These are phyloP conservation scores for Bothrops jararaca DNA, from an alignment of 2,113 vertebrate species.

Conservation along the genomic window DNA sequence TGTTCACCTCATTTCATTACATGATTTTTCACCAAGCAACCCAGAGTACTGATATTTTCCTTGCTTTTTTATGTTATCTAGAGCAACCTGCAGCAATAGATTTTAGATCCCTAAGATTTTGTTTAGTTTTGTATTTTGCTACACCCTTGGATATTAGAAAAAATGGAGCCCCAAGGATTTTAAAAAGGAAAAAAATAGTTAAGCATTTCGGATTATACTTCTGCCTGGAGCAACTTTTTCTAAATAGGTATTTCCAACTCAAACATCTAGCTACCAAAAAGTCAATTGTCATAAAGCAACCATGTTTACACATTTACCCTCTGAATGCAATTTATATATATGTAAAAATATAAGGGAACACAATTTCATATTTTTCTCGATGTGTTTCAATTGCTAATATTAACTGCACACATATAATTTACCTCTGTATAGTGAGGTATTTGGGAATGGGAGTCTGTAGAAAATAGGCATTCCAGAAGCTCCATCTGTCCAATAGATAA, in stretches of 20 bases:
- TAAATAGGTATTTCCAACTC: background rate
- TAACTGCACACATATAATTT: background rate
- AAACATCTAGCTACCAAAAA: background rate
- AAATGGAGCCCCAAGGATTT: background rate
- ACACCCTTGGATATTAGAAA: background rate
- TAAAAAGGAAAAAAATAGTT: background rate
- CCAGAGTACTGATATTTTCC: background rate
- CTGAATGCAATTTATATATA: background rate
- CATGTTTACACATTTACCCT: background rate
- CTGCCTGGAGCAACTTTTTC: background rate
- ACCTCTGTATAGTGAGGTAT: constrained; percentile 93
- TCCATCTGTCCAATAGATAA: constrained; percentile 86
- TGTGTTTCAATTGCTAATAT: background rate
- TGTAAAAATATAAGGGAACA: background rate
- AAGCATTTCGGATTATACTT: background rate
- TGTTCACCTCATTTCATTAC: background rate
- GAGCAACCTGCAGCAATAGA: background rate
- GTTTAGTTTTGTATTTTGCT: background rate
- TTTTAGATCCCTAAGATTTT: background rate
- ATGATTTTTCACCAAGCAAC: background rate
- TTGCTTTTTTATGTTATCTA: background rate
- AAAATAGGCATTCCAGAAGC: constrained; percentile 91
- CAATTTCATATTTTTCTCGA: background rate
- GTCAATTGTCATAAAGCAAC: background rate
- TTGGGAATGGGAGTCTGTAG: constrained; percentile 74